These are phyloP conservation scores for Ceratosolen fusciceps DNA, from an alignment of 1,140 invertebrate species.

Conservation along the genomic window DNA sequence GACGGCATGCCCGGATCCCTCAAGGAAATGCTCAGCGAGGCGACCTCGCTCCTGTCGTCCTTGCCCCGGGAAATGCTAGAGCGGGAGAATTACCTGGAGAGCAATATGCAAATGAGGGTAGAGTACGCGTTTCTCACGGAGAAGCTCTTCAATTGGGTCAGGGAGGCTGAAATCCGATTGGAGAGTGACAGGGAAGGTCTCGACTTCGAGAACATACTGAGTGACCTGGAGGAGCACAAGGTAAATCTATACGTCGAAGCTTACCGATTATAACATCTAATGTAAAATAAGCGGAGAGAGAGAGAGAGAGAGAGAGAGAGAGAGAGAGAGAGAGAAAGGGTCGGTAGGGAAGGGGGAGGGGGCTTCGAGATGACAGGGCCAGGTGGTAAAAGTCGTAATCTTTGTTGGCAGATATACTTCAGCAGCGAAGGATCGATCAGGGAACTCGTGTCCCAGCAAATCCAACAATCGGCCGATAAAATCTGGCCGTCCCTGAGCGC, in stretches of 20 bases:
- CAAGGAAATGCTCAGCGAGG: conserved; percentile 87
- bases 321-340: too few relatives aligned
- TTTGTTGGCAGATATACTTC: conserved; percentile 77
- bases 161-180: conserved; percentile 84
- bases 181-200: conserved; percentile 85
- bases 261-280: too few relatives aligned
- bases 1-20: conserved; percentile 84
- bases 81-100: conserved; percentile 82
- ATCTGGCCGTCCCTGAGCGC: conserved; percentile 87
- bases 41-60: conserved; percentile 81
- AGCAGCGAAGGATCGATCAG: conserved; percentile 82
- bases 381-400: too few relatives aligned
- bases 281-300: too few relatives aligned
- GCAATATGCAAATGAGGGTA: conserved; percentile 83
- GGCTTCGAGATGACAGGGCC: too few relatives aligned
- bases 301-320: too few relatives aligned
- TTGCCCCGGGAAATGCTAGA: conserved; percentile 86
- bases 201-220: conserved; percentile 87
- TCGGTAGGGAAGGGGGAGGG: too few relatives aligned
- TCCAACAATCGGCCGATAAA: conserved; percentile 86
- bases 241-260: conserved; percentile 63
- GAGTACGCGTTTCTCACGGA: conserved; percentile 81
- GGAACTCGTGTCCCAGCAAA: conserved; percentile 84
- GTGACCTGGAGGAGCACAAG: conserved; percentile 89
- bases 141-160: conserved; percentile 88